phyloP scores from a whole-genome alignment of 2,888 invertebrate species.

The Meteorus colon region DNA sequence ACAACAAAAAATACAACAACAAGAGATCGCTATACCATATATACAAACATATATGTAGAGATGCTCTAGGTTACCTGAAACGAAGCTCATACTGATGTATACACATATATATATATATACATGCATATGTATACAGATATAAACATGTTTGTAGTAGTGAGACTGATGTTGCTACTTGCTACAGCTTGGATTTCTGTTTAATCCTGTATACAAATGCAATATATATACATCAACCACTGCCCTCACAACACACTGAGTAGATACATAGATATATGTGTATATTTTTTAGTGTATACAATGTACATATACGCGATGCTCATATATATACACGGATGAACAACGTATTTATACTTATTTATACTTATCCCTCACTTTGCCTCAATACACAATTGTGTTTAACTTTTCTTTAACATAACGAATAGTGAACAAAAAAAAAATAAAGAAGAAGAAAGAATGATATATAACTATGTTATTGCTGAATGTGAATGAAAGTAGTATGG shows the following conservation, averaged over 20 bases:
- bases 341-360: not conserved
- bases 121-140: not conserved
- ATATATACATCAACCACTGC: not conserved
- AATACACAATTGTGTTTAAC: no score
- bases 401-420: no score
- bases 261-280: not conserved
- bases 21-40: not conserved
- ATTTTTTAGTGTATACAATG: no score
- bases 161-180: not conserved
- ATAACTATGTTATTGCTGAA: no score
- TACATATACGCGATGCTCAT: no score
- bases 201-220: not conserved
- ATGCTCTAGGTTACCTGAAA: not conserved
- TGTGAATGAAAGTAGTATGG: no score
- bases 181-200: not conserved
- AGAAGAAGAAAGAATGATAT: no score
- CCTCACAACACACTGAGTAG: not conserved
- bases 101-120: not conserved
- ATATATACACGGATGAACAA: no score
- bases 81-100: not conserved
- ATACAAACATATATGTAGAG: not conserved
- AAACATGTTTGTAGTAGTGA: not conserved
- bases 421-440: no score
- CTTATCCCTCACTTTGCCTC: not conserved
- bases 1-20: constrained; percentile 7